A percentile compares a stretch with the other conserved stretches of the same genome.
These are phyloP conservation scores for Trachythela sp. DNA, from an alignment of 64 coral and sea anemone species.

Conservation along the genomic window DNA sequence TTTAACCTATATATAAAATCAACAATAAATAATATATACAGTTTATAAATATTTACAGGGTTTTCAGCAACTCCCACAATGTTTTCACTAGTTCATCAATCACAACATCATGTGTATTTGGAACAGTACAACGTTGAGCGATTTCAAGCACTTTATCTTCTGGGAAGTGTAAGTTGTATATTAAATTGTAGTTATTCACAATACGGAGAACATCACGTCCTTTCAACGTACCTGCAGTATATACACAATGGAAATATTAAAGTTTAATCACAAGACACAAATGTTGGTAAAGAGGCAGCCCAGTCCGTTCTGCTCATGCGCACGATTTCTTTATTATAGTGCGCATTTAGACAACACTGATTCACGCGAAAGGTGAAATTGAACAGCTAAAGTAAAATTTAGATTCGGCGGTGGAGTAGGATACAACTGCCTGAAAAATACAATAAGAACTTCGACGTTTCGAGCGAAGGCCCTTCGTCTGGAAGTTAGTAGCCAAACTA, in stretches of 20 bases:
- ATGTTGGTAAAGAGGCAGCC: background rate
- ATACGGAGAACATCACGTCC: background rate
- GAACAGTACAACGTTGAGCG: background rate
- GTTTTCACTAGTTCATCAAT: background rate
- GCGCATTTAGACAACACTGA: too few species aligned
- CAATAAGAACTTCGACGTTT: too few species aligned
- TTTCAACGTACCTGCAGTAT: background rate
- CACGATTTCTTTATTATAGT: too few species aligned
- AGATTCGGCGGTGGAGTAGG: too few species aligned
- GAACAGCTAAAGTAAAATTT: too few species aligned
- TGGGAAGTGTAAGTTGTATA: background rate
- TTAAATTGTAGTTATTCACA: background rate
- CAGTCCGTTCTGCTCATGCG: too few species aligned
- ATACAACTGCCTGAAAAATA: too few species aligned
- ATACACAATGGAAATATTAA: background rate
- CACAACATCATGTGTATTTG: background rate
- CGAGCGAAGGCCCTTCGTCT: too few species aligned
- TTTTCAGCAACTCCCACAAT: slow-evolving; percentile 1
- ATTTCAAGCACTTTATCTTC: background rate
- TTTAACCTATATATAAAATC: background rate
- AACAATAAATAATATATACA: background rate
- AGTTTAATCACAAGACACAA: background rate
- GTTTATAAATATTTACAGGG: background rate
- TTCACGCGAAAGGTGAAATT: too few species aligned
- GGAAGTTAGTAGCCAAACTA: too few species aligned